Evolutionary conservation across 2,888 invertebrate genomes (phyloP), one percentile per base, ranked within the genome.

Genomic region (Chrysodeixis includens): DNA sequence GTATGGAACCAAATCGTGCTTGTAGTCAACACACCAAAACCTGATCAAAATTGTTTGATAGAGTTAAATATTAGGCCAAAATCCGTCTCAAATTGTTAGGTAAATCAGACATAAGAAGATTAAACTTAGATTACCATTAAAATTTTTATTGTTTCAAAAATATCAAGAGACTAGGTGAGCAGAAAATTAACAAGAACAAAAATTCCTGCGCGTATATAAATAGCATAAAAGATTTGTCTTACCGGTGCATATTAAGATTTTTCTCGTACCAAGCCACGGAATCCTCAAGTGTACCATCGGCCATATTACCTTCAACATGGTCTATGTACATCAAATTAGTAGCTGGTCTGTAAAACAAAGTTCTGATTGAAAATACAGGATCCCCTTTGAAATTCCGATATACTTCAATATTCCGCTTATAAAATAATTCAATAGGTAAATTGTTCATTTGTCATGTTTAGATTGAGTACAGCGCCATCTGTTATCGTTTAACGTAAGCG

Each of bases 11-110:
- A 99, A 97, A 69, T 99, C 96, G 91, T 99, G 98, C 10, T 96
- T 96, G 91, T 99, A 99, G 87, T 99, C 99, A 0, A 99, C 98
- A 1, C 99, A 99, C 99, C 99, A 99, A 92, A 99, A 99, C 82
- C 99, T 96, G 70, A 30, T 65, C 75, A 69, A 49, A 14, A 55
- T 59, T 7, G 40, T 0, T 54, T 52, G 1, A 26, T 26, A 40
- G n/a, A 40, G n/a, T n/a, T 40, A 40, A 40, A 40, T n/a, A 40
- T n/a, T 5, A 40, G 14, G 14, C 3, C 1, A 35, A 35, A 35
- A 35, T 2, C 5, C 4, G 12, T 5, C 40, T n/a, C 1, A n/a
- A n/a, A 0, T 40, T 40, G 14, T 6, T 7, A 40, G 6, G n/a
- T 6, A 40, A 14, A 40, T 0, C n/a, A 40, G 40, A 40, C 5